These are phyloP conservation scores for Glomeris marginata DNA, from an alignment of 2,888 invertebrate genomes.

Conservation along the genomic window DNA sequence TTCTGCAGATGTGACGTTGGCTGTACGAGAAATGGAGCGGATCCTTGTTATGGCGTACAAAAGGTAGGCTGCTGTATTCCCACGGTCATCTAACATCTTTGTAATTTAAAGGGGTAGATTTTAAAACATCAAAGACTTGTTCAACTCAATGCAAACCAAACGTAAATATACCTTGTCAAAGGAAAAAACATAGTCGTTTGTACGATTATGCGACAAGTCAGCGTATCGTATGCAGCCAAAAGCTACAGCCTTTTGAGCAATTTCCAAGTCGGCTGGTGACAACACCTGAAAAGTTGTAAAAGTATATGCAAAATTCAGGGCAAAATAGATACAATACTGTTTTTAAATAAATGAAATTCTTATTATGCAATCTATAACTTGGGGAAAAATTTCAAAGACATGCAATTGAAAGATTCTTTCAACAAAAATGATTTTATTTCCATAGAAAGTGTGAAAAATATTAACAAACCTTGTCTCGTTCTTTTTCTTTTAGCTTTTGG, in stretches of 20 bases:
- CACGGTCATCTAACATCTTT: slow-evolving; percentile 92
- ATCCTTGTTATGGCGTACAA: slow-evolving; percentile 91
- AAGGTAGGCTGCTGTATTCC: slow-evolving; percentile 96
- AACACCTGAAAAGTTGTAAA: slow-evolving; percentile 39
- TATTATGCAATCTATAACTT: neutral
- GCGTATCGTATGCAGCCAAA: slow-evolving; percentile 99
- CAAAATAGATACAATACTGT: neutral
- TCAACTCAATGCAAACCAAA: neutral
- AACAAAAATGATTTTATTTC: neutral
- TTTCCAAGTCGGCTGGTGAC: slow-evolving; percentile 58
- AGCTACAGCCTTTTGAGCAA: slow-evolving; percentile 79
- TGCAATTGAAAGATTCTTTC: neutral
- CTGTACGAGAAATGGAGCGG: slow-evolving; percentile 69
- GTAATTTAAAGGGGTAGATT: slow-evolving; percentile 4
- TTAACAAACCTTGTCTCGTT: slow-evolving; percentile 47
- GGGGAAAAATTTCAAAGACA: neutral
- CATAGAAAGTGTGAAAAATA: neutral
- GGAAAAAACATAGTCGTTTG: slow-evolving; percentile 91
- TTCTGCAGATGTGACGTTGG: slow-evolving; percentile 47
- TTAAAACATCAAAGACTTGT: neutral
- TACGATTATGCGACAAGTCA: slow-evolving; percentile 83
- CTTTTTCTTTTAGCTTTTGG: slow-evolving; percentile 74
- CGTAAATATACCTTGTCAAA: slow-evolving; percentile 57
- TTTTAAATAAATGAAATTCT: no score
- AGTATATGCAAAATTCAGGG: neutral